Conservation (phyloP, 2,888 invertebrate species). For the Harmothoe impar region DNA sequence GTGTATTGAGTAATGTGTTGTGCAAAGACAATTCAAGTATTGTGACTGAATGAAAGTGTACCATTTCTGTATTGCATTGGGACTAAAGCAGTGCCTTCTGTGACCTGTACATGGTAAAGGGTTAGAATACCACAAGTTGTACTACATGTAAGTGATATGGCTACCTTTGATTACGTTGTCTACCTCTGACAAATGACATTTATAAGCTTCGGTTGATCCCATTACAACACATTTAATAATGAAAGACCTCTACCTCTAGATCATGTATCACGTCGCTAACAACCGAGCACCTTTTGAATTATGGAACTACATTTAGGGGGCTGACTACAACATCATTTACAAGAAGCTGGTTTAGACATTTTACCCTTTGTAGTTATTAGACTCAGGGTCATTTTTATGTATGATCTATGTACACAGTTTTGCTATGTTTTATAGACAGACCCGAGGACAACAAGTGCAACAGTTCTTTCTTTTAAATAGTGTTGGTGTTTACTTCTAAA, state of each 20-base stretch:
- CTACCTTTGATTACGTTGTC: neutral
- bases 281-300: conserved; percentile 52
- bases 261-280: conserved; percentile 3
- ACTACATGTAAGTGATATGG: conserved; percentile 6
- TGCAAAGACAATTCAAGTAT: conserved; percentile 42
- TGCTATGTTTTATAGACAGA: no score
- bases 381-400: neutral
- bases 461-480: no score
- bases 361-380: neutral
- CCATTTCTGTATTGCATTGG: neutral
- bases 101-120: neutral
- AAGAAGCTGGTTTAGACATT: neutral
- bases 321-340: neutral
- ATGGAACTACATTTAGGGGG: neutral
- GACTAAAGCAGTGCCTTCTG: neutral
- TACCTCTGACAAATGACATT: neutral
- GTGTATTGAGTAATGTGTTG: neutral
- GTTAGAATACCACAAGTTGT: neutral
- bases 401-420: neutral
- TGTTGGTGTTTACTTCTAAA: no score
- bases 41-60: neutral
- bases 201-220: neutral
- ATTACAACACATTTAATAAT: neutral
- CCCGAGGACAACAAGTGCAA: no score
- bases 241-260: conserved; percentile 37